Conservation (phyloP, 1,140 invertebrate genomes). For the Lordiphosa collinella region DNA sequence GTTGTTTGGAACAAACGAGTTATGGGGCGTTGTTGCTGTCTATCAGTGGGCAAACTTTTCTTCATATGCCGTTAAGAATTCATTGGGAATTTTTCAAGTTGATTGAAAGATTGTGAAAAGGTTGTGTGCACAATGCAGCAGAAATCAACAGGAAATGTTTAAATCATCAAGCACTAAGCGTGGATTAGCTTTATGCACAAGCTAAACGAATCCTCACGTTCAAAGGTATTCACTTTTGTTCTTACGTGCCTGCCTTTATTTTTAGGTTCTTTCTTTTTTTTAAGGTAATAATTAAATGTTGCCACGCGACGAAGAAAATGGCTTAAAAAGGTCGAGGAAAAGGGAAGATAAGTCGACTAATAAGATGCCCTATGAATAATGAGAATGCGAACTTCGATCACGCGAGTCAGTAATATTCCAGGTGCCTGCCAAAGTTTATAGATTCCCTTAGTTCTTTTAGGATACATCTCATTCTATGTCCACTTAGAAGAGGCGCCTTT, state of each 20-base stretch:
- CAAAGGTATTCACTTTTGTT: slow-evolving; percentile 34
- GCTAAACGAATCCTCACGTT: slow-evolving; percentile 48
- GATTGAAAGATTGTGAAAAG: slow-evolving; percentile 3
- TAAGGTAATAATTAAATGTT: slow-evolving; percentile 59
- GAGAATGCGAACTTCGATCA: too few species aligned
- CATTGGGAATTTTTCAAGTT: slow-evolving; percentile 4
- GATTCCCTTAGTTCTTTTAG: too few species aligned
- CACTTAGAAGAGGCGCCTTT: too few species aligned
- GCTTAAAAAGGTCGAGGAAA: slow-evolving; percentile 9
- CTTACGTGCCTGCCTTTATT: slow-evolving; percentile 49
- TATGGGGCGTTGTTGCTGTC: slow-evolving; percentile 29
- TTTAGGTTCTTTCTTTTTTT: slow-evolving; percentile 37
- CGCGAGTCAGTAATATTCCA: too few species aligned
- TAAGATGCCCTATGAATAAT: slow-evolving; percentile 19
- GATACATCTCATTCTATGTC: too few species aligned
- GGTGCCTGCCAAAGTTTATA: too few species aligned
- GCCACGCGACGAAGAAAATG: slow-evolving; percentile 56
- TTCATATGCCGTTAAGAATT: slow-evolving; percentile 49
- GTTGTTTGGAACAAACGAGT: slow-evolving; percentile 49
- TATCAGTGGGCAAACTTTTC: slow-evolving; percentile 44
- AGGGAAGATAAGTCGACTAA: slow-evolving; percentile 5
- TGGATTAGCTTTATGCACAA: slow-evolving; percentile 13
- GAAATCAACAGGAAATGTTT: neutral
- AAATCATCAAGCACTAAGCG: neutral
- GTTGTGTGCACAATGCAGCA: neutral